These are phyloP conservation scores for Philaethria dido DNA, from an alignment of 2,888 invertebrate species.

Conservation along the genomic window DNA sequence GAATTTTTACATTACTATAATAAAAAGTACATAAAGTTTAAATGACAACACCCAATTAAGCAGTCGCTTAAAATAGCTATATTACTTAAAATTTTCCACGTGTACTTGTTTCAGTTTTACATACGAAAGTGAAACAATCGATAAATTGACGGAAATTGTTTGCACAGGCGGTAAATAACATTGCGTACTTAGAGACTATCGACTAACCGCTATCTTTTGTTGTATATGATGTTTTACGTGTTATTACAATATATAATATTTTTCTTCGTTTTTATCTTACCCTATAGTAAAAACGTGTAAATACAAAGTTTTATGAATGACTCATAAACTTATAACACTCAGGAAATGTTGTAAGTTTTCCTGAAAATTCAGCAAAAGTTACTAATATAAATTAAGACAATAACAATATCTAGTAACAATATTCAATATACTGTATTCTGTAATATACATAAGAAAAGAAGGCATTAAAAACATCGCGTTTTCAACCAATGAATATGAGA, in stretches of 20 bases:
- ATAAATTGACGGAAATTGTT: constrained; percentile 60
- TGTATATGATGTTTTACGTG: background rate
- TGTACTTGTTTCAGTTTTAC: constrained; percentile 50
- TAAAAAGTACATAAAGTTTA: constrained; percentile 52
- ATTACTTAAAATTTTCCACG: constrained; percentile 50
- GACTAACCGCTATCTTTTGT: constrained; percentile 16
- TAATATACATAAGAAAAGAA: no score
- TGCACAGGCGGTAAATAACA: constrained; percentile 56
- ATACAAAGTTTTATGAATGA: background rate
- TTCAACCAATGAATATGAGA: background rate
- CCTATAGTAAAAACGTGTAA: background rate
- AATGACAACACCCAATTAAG: constrained; percentile 44
- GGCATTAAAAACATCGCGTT: background rate
- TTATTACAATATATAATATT: background rate
- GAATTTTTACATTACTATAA: constrained; percentile 51
- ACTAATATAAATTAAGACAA: no score
- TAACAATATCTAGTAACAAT: no score
- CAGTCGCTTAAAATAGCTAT: constrained; percentile 57
- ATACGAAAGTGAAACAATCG: constrained; percentile 55
- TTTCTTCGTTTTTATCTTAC: no score
- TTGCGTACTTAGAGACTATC: constrained; percentile 24
- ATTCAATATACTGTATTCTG: no score
- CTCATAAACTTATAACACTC: no score
- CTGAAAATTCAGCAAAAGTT: no score
- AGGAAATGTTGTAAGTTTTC: no score